A percentile compares a stretch with the other conserved stretches of the same genome.
These are phyloP conservation scores for Apis florea DNA, from an alignment of 1,140 invertebrate species.

Conservation along the genomic window DNA sequence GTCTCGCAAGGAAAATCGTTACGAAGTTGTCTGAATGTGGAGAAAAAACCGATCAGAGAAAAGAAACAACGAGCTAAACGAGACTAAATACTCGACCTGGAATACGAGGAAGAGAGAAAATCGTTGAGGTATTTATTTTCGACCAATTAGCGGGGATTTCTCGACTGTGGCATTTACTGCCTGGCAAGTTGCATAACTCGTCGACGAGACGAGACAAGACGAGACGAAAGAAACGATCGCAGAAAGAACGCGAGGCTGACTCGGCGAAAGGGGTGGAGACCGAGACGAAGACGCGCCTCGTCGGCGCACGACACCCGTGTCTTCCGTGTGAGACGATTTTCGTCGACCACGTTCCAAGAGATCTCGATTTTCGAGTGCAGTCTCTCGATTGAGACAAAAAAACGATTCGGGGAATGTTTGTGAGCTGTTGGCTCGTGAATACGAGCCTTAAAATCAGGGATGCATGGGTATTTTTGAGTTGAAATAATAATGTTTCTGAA, in stretches of 20 bases:
- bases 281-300: slow-evolving; percentile 38
- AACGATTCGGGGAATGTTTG: too few relatives aligned
- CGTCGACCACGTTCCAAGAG: background rate
- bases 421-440: too few relatives aligned
- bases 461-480: too few relatives aligned
- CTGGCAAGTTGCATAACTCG: slow-evolving; percentile 70
- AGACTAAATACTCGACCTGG: background rate
- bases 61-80: background rate
- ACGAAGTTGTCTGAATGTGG: background rate
- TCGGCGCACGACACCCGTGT: slow-evolving; percentile 60
- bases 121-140: slow-evolving; percentile 74
- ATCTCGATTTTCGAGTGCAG: too few relatives aligned
- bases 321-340: background rate
- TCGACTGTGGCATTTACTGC: slow-evolving; percentile 70
- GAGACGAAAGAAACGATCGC: slow-evolving; percentile 17
- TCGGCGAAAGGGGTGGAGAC: background rate
- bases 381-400: too few relatives aligned
- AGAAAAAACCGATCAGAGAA: background rate
- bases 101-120: slow-evolving; percentile 15
- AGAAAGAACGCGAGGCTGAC: background rate
- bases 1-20: too few relatives aligned
- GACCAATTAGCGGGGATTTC: slow-evolving; percentile 76
- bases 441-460: too few relatives aligned
- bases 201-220: slow-evolving; percentile 42
- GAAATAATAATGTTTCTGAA: too few relatives aligned